phyloP scores from a whole-genome alignment of 2,888 invertebrate genomes.

The Sinohyriopsis cumingii region DNA sequence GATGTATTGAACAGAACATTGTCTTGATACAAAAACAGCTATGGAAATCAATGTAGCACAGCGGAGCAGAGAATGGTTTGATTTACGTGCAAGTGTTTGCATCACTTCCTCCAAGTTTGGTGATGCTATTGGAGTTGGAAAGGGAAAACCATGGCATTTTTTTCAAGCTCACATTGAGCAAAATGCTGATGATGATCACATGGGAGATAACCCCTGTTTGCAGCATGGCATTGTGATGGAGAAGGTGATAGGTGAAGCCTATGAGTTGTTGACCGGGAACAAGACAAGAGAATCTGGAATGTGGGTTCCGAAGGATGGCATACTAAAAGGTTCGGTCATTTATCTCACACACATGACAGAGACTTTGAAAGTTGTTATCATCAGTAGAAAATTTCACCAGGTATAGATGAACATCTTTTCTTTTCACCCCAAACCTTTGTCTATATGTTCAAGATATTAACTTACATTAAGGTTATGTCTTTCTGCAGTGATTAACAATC shows the following conservation, averaged over 20 bases:
- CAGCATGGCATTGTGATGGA: conserved; percentile 50
- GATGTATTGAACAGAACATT: too few species aligned
- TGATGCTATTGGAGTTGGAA: conserved; percentile 57
- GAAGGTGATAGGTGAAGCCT: conserved; percentile 50
- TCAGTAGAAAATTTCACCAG: too few species aligned
- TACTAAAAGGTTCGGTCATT: too few species aligned
- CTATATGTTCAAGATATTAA: too few species aligned
- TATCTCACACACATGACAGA: too few species aligned
- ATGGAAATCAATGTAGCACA: conserved; percentile 55
- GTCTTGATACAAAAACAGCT: not conserved
- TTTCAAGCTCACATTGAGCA: conserved; percentile 7
- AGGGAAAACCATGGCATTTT: conserved; percentile 55
- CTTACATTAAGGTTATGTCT: too few species aligned
- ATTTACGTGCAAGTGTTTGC: conserved; percentile 34
- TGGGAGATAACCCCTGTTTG: conserved; percentile 6
- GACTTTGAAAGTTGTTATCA: too few species aligned
- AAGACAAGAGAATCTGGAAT: conserved; percentile 48
- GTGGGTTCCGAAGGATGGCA: conserved; percentile 43
- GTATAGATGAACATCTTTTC: too few species aligned
- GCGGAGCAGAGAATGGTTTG: conserved; percentile 51
- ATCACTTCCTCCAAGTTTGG: conserved; percentile 58
- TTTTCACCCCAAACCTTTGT: too few species aligned
- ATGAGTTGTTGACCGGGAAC: conserved; percentile 52
- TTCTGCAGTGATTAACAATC: too few species aligned
- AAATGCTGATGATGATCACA: conserved; percentile 13